phyloP scores from a whole-genome alignment of 2,888 invertebrate species.

The Heliconius ethilla region DNA sequence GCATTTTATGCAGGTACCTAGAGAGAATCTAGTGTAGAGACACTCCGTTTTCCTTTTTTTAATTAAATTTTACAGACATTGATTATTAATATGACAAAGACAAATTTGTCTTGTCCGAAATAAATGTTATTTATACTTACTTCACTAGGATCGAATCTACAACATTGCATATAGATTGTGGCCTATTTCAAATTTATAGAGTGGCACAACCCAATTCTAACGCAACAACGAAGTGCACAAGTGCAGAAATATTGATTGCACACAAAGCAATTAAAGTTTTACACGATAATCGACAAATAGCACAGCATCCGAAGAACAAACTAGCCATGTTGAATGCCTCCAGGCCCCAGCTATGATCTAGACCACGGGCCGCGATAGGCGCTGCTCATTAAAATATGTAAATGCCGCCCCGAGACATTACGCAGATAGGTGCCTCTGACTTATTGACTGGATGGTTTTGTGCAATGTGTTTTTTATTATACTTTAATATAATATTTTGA shows the following conservation, averaged over 20 bases:
- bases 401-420: constrained; percentile 77
- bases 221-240: not conserved
- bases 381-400: constrained; percentile 82
- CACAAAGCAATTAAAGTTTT: constrained; percentile 36
- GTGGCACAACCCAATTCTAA: not conserved
- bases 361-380: constrained; percentile 62
- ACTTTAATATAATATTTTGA: not conserved
- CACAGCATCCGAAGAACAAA: constrained; percentile 42
- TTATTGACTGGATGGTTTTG: constrained; percentile 67
- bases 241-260: constrained; percentile 27
- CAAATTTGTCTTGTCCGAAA: not conserved
- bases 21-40: not conserved
- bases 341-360: constrained; percentile 47
- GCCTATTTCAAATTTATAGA: not conserved
- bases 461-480: not conserved
- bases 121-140: not conserved
- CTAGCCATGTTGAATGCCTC: constrained; percentile 41
- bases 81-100: not conserved
- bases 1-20: not conserved
- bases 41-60: not conserved
- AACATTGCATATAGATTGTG: not conserved
- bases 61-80: not conserved
- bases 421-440: constrained; percentile 80
- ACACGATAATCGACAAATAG: constrained; percentile 47
- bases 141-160: not conserved